These are phyloP conservation scores for Drosophila dunni DNA, from an alignment of 1,140 invertebrate species.

Conservation along the genomic window DNA sequence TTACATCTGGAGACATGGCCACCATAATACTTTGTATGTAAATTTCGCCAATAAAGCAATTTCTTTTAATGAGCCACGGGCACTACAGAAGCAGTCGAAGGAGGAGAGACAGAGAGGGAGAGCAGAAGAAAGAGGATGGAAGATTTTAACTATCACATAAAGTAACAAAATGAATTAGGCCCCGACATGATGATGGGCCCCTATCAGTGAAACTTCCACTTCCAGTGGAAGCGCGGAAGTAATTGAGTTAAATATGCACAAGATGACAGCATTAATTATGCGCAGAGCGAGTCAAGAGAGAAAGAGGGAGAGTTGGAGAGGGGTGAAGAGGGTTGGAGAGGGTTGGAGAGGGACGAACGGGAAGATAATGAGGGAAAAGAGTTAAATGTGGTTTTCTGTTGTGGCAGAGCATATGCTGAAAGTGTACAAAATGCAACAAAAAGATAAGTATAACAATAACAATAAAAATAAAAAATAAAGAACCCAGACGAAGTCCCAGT, in stretches of 20 bases:
- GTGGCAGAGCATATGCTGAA: constrained; percentile 56
- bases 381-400: constrained; percentile 74
- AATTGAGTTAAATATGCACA: constrained; percentile 83
- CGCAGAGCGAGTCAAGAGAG: constrained; percentile 28
- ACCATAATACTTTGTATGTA: constrained; percentile 80
- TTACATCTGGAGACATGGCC: constrained; percentile 77
- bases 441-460: constrained; percentile 39
- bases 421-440: constrained; percentile 34
- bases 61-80: constrained; percentile 77
- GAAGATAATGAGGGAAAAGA: constrained; percentile 51
- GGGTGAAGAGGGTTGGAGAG: neutral
- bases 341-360: neutral
- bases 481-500: constrained; percentile 13
- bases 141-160: constrained; percentile 74
- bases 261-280: constrained; percentile 83
- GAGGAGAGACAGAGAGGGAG: constrained; percentile 18
- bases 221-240: constrained; percentile 74
- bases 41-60: constrained; percentile 80
- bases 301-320: neutral
- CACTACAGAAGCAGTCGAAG: constrained; percentile 48
- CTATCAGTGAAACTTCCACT: constrained; percentile 57
- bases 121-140: constrained; percentile 38
- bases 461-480: constrained; percentile 26
- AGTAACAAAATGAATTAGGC: constrained; percentile 78
- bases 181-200: constrained; percentile 74